Evolutionary conservation across 1,140 invertebrate genomes (phyloP), one percentile per base, ranked within the genome.

Genomic region (Drosophila willistoni): DNA sequence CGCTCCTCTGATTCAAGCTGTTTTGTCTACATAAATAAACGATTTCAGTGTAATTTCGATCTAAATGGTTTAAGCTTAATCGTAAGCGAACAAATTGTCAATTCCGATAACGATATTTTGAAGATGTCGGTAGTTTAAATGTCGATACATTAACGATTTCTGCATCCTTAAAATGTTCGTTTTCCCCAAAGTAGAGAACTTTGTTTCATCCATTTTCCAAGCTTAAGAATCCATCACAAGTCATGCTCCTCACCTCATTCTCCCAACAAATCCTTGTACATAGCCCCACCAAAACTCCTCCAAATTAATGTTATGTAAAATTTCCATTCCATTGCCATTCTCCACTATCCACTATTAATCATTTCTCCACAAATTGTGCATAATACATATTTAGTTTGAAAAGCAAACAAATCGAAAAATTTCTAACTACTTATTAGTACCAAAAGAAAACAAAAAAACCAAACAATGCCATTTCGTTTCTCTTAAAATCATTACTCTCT

Each of bases 401-500:
- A 51, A 17, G 19, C 14, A 51, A 22, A 10, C 14, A 22, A 44
- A 22, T 17, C 17, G 2, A 44, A 55, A 55, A 64, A 44, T 77
- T 60, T 70, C 42, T 77, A 29, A 29, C 29, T 29, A n/a, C n/a
- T n/a, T n/a, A 6, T 77, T 65, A 78, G 69, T 34, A 66, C 33
- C 34, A 47, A 39, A 65, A 34, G 60, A 72, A 68, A 57, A 62
- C 55, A 72, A 69, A 68, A 68, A 67, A 29, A 29, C 1, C 29
- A 29, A 78, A 17, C 44, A 79, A 79, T 79, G 76, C 71, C 77
- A 87, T 86, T 73, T 80, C 83, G 83, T 87, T 51, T 51, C 44
- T 51, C 83, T 86, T 72, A 83, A 83, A 83, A 89, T 89, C 84
- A 89, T 89, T 89, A 89, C 84, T 89, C 84, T 87, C 77, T 87